Evolutionary conservation across 2,888 invertebrate genomes (phyloP), one percentile per base, ranked within the genome.

Genomic region (Thecophora atra): DNA sequence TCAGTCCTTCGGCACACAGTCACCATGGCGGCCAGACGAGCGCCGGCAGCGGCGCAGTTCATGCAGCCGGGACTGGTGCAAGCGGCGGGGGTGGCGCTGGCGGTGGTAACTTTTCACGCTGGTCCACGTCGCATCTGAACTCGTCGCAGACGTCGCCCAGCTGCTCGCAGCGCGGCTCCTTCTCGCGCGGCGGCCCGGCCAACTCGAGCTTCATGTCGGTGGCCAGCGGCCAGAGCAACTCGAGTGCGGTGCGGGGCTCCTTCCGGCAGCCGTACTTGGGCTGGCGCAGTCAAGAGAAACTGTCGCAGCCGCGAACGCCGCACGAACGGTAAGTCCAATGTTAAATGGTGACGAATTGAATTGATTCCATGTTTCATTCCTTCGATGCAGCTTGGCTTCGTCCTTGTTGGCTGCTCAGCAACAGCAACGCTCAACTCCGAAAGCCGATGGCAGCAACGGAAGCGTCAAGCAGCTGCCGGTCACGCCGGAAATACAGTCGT

Each of bases 251-350:
- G 64, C 80, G 87, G 67, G 86, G 83, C 75, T 94, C 93, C 84
- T 93, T 94, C 78, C 90, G 95, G 52, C 94, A 94, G 84, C 96
- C 96, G 0, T 96, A 96, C 87, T 89, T 96, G 75, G 96, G 96
- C 67, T 96, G 96, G 96, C 89, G 96, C 79, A 91, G 92, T 83
- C 94, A 95, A 86, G 96, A 96, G 86, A 90, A 94, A 75, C 88
- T 96, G 69, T 90, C 92, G 78, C 89, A 90, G 79, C 65, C 65
- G 68, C 89, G 95, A 80, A 94, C 96, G 73, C 95, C 96, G 60
- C 94, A 95, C 78, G 95, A 96, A 88, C 90, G 94, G 89, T 90
- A 79, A 80, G 77, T 75, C 47, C 13, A n/a, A 56, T 11, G 4
- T 8, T 21, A 8, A 56, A 24, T 8, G 26, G n/a, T 58, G 24